phyloP scores from a whole-genome alignment of 2,797 vertebrate species.

The Galagoides demidoff region DNA sequence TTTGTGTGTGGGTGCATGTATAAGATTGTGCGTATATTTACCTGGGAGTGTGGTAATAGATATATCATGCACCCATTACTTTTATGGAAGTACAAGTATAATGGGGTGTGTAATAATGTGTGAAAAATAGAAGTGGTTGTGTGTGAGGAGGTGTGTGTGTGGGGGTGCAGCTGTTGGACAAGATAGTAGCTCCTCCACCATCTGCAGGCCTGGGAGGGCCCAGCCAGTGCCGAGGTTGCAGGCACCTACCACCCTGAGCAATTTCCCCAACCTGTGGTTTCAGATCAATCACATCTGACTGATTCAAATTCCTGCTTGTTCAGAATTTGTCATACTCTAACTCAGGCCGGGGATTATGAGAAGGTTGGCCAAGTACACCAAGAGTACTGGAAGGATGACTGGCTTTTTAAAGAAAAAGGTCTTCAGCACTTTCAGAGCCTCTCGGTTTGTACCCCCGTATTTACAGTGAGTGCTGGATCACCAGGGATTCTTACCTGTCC shows the following conservation, averaged over 20 bases:
- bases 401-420: slow-evolving; percentile 39
- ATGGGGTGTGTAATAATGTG: neutral
- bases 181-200: slow-evolving; percentile 8
- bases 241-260: neutral
- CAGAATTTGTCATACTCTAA: neutral
- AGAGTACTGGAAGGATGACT: neutral
- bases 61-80: neutral
- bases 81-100: neutral
- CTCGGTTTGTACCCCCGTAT: neutral
- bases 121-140: neutral
- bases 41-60: neutral
- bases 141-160: neutral
- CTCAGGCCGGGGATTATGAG: neutral
- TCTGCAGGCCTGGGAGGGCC: slow-evolving; percentile 17
- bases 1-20: too few species aligned
- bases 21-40: neutral
- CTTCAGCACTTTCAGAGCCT: slow-evolving; percentile 35
- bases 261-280: neutral
- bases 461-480: slow-evolving; percentile 62
- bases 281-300: neutral
- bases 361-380: neutral
- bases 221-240: neutral
- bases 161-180: neutral
- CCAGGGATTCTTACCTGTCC: slow-evolving; percentile 59
- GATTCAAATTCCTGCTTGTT: slow-evolving; percentile 18